Evolutionary conservation across 2,888 invertebrate species (phyloP), one percentile per base, ranked within the genome.

Genomic region (Andrena dorsata): DNA sequence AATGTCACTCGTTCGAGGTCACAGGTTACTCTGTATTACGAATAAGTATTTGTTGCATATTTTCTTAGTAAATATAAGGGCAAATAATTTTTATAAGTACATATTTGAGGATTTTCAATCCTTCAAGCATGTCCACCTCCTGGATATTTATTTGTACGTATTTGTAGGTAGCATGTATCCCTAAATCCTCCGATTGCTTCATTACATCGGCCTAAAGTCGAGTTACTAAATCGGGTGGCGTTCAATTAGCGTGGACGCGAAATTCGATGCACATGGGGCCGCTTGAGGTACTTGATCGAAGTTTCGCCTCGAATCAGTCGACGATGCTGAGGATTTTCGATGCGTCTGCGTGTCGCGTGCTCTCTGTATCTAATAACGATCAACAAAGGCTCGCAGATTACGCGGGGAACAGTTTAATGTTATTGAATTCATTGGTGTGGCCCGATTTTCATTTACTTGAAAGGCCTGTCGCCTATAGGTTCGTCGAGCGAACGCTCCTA

Each of bases 361-460:
- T 53, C 6, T 6, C 1, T 3, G 23, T 47, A 28, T 63, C 41
- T 47, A 26, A 64, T 23, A 28, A 41, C 60, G 8, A 16, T 20
- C 63, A 61, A 69, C 26, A 63, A 76, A 63, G 30, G 49, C 35
- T 16, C 7, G 32, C 70, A 58, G 77, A 79, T 79, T 76, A 77
- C 56, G 56, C 32, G 32, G 13, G 23, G 26, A 71, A 65, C 65
- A 71, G 53, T 78, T 53, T 32, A 41, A 78, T 51, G 28, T 78
- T 71, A 80, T 71, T 53, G 79, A 80, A 78, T 78, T 78, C 47
- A 66, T 72, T 53, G 72, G 35, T 5, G 32, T 68, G 20, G 32
- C 10, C 23, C 7, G 60, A 80, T 72, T 80, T 78, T 79, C 79
- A 79, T 80, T 78, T 63, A 56, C 68, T 63, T 80, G 58, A 80